phyloP scores from a whole-genome alignment of 2,113 vertebrate genomes.

The Leptosomus discolor region DNA sequence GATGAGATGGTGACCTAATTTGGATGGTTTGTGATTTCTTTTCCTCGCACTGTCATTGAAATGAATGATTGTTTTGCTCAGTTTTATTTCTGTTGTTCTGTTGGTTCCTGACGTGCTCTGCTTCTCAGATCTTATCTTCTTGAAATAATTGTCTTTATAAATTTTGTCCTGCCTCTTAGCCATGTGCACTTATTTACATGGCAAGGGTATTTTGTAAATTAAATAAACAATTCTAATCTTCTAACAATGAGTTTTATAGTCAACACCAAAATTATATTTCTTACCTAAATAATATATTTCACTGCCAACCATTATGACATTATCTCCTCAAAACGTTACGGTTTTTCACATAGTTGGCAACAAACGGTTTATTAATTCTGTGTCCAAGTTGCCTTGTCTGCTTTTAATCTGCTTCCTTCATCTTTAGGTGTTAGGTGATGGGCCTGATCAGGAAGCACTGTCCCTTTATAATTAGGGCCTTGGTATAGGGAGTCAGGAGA shows the following conservation, averaged over 20 bases:
- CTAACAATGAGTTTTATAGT: background rate
- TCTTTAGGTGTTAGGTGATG: background rate
- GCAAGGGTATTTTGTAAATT: background rate
- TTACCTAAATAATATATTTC: background rate
- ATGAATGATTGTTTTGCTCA: background rate
- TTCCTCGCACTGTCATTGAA: background rate
- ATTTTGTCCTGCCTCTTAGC: background rate
- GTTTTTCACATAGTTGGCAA: background rate
- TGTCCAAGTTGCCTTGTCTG: background rate
- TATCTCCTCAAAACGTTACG: background rate
- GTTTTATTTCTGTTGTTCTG: background rate
- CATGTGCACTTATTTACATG: background rate
- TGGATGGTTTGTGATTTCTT: background rate
- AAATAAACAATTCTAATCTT: background rate
- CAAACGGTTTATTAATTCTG: background rate
- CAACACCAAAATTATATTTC: background rate
- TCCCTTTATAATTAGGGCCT: background rate
- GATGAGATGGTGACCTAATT: background rate
- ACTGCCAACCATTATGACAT: background rate
- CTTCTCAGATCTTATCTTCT: background rate
- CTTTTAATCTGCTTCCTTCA: background rate
- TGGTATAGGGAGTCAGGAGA: fast-evolving
- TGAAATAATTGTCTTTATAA: background rate
- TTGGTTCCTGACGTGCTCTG: background rate
- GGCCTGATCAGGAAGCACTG: background rate